Evolutionary conservation across 2,888 invertebrate genomes (phyloP).

Genomic region (Thereva nobilitata): DNA sequence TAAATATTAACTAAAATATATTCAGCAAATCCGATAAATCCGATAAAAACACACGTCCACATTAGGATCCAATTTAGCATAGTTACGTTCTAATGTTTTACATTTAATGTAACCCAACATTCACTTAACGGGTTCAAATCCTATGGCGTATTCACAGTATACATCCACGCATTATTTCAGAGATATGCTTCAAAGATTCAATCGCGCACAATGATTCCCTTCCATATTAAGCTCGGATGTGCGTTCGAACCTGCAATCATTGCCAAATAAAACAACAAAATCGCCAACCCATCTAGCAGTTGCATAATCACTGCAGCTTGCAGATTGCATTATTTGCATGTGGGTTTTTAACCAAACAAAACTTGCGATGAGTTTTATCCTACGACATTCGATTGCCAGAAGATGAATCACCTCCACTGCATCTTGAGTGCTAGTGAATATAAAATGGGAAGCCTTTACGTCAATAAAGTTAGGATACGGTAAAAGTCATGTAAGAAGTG

Average conservation of each 20-base stretch:
- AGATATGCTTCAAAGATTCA: not conserved
- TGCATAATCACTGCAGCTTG: constrained; percentile 23
- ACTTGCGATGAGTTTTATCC: constrained; percentile 9
- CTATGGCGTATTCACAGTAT: no score
- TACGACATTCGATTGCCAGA: constrained; percentile 8
- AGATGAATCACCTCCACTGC: constrained; percentile 27
- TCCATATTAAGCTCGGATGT: constrained; percentile 13
- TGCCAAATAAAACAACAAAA: constrained; percentile 21
- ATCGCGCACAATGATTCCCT: constrained; percentile 8
- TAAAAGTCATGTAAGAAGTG: no score
- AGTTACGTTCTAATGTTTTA: no score
- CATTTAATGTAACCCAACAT: no score
- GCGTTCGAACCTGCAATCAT: constrained; percentile 19
- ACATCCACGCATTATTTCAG: constrained; percentile 29
- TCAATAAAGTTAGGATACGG: no score
- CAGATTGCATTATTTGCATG: constrained; percentile 27
- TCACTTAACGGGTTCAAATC: no score
- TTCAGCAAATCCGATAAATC: no score
- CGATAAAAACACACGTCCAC: no score
- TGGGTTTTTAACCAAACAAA: constrained; percentile 18
- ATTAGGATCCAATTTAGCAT: no score
- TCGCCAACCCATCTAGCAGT: constrained; percentile 24
- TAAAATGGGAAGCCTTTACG: not conserved
- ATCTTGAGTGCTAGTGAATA: constrained; percentile 11
- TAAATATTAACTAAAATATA: no score